Evolutionary conservation across 2,797 vertebrate genomes (phyloP).

Genomic region (Otolemur crassicaudatus): DNA sequence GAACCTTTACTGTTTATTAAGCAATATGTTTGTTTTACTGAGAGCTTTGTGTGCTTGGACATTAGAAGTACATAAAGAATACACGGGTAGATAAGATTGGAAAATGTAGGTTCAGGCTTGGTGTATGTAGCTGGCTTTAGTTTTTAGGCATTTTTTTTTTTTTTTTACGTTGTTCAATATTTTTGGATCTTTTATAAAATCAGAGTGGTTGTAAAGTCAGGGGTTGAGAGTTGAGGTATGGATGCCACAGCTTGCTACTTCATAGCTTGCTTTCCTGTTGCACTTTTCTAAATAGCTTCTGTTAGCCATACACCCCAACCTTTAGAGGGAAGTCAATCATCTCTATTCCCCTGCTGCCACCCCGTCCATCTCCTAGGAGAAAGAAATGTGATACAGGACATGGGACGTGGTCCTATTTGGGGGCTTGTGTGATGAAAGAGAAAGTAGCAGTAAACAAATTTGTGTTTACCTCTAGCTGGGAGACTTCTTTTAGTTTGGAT

Average conservation of each 20-base stretch:
- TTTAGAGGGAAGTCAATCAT: neutral
- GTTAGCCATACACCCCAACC: neutral
- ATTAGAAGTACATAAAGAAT: neutral
- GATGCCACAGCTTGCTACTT: neutral
- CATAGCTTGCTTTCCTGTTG: neutral
- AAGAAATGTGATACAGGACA: neutral
- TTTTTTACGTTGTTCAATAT: neutral
- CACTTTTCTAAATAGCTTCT: neutral
- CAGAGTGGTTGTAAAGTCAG: neutral
- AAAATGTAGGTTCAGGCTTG: neutral
- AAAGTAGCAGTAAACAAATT: neutral
- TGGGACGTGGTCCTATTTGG: neutral
- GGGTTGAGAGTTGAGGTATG: neutral
- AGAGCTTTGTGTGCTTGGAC: neutral
- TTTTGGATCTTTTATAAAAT: slow-evolving; percentile 5
- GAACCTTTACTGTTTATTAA: neutral
- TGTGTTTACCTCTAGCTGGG: neutral
- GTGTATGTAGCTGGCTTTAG: neutral
- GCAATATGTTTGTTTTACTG: neutral
- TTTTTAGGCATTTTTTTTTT: neutral
- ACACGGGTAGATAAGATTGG: neutral
- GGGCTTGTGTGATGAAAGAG: neutral
- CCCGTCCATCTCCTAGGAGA: neutral
- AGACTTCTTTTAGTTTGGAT: neutral
- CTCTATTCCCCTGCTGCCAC: neutral